Evolutionary conservation across 2,888 invertebrate genomes (phyloP).

Genomic region (Adelognathus sp.): DNA sequence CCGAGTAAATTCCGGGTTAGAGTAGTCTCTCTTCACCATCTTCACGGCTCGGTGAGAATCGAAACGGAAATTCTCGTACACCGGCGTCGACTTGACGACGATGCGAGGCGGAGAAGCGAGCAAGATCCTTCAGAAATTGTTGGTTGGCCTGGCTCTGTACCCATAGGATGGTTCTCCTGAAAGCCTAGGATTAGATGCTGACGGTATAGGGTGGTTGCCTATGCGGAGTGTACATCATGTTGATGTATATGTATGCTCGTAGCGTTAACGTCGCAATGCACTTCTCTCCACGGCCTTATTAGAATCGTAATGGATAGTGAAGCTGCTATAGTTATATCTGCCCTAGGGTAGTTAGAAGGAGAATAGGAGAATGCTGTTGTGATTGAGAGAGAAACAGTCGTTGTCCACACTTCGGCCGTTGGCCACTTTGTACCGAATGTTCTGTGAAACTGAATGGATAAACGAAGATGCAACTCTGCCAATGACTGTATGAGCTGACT

Average conservation of each 20-base stretch:
- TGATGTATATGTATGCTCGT: background rate
- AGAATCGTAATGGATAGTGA: conserved; percentile 30
- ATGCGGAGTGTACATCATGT: background rate
- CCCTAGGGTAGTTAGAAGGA: conserved; percentile 3
- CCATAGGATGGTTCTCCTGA: background rate
- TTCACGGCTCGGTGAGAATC: conserved; percentile 53
- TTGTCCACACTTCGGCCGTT: background rate
- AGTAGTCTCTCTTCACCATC: conserved; percentile 21
- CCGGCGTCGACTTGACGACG: conserved; percentile 9
- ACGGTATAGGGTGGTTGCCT: background rate
- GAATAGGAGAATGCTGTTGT: conserved; percentile 15
- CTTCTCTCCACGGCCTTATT: conserved; percentile 26
- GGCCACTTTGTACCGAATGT: background rate
- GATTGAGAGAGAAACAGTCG: background rate
- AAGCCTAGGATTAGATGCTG: conserved; percentile 27
- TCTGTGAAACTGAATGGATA: background rate
- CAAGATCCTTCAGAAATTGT: conserved; percentile 40
- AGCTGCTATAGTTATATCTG: background rate
- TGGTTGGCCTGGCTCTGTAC: background rate
- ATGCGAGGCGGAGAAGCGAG: background rate
- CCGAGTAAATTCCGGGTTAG: conserved; percentile 47
- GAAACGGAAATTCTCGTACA: conserved; percentile 51
- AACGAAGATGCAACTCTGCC: conserved; percentile 10
- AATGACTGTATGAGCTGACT: background rate
- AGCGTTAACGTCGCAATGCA: conserved; percentile 30